Conservation (phyloP, 1,140 invertebrate genomes). For the Drosophila trapezifrons region DNA sequence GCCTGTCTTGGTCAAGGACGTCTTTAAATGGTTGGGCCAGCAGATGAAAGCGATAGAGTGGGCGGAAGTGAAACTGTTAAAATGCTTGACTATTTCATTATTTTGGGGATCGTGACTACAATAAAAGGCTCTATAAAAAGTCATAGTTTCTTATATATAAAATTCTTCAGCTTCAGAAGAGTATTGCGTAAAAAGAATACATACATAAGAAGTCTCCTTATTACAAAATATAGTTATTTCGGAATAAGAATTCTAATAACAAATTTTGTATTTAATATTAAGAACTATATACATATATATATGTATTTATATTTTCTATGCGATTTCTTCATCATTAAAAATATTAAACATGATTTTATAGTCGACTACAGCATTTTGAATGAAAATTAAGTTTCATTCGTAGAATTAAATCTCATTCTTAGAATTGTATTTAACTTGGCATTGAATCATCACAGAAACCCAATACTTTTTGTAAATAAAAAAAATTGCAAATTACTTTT, state of each 20-base stretch:
- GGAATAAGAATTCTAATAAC: background rate
- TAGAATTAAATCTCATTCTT: background rate
- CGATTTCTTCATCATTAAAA: background rate
- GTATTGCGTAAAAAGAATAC: background rate
- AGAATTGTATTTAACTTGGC: background rate
- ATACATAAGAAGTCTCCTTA: background rate
- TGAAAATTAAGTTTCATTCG: background rate
- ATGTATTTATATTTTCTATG: background rate
- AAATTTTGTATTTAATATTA: no score
- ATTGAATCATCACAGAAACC: conserved; percentile 11
- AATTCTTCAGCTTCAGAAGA: no score
- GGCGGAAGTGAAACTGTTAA: conserved; percentile 8
- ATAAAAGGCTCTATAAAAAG: background rate
- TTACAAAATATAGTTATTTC: no score
- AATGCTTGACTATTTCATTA: background rate
- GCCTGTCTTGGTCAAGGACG: conserved; percentile 48
- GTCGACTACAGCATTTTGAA: no score
- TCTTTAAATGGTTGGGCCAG: conserved; percentile 24
- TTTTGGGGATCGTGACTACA: conserved; percentile 1
- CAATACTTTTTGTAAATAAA: conserved; percentile 4
- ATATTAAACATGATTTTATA: background rate
- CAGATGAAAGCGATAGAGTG: background rate
- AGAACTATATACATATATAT: background rate
- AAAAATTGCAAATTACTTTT: background rate
- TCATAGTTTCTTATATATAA: background rate